These are phyloP conservation scores for Tapirus indicus DNA, from an alignment of 2,797 vertebrate species.

Conservation along the genomic window DNA sequence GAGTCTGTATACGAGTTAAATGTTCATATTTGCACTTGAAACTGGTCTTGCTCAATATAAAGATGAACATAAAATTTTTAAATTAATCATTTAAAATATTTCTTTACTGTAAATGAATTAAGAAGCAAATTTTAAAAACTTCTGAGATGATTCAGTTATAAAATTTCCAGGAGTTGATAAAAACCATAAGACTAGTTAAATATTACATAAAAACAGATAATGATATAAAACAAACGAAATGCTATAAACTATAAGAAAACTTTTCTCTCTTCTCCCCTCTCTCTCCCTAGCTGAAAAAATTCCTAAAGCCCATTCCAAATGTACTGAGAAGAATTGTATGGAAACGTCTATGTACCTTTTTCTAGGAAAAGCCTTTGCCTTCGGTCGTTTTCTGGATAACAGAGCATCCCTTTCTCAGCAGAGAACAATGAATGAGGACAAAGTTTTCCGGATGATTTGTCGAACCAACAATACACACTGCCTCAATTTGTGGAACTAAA, in stretches of 20 bases:
- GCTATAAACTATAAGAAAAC: background rate
- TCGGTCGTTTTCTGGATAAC: background rate
- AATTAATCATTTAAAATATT: background rate
- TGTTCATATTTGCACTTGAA: background rate
- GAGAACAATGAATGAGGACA: background rate
- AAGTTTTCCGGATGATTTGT: background rate
- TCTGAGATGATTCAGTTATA: background rate
- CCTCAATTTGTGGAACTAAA: background rate
- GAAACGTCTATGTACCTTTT: background rate
- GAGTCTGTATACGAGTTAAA: background rate
- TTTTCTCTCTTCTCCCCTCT: background rate
- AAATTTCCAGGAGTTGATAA: background rate
- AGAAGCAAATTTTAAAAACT: background rate
- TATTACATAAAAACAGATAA: background rate
- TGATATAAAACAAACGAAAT: background rate
- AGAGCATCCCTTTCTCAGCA: background rate
- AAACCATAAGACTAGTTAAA: background rate
- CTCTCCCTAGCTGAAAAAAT: background rate
- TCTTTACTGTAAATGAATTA: background rate
- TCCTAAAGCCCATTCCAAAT: background rate
- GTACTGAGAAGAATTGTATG: background rate
- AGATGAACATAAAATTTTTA: background rate
- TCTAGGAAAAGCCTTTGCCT: background rate
- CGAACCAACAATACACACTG: background rate
- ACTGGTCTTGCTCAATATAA: background rate